Base-by-base conservation (phyloP, 2,888 invertebrate species). In the Sisyra terminalis region DNA sequence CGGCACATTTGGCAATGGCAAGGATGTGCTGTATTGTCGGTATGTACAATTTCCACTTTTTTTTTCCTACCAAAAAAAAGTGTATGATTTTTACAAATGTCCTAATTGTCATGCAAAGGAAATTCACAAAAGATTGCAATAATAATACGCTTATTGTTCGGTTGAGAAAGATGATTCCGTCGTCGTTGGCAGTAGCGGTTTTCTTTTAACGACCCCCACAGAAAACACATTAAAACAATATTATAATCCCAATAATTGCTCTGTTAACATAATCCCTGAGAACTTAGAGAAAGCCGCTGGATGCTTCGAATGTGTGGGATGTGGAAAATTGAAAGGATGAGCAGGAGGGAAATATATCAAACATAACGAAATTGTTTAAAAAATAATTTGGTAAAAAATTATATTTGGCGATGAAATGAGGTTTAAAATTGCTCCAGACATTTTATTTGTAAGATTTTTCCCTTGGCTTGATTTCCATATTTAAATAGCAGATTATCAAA, bases 1-100 rank as follows among this genome's bases (percentile, higher is more conserved):
- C 10, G 74, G 75, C 1, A 69, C 72, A 43, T 79, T 76, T 55
- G 73, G 78, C 48, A 74, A 74, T 31, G 80, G 81, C 47, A 78
- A 72, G 51, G 69, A 74, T 43, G 65, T 68, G 34, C 71, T 84
- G 6, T 64, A 75, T 15, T 83, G 83, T 75, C 73, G 75, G 83
- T 84, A 61, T 72, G 75, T 68, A 37, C 3, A 14, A 13, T 6
- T 32, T 32, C 6, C 8, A 6, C n/a, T 32, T 32, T 32, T 32
- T 32, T 5, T 32, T 9, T 6, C 9, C 4, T 3, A 13, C 5
- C 3, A n/a, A 14, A 32, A 13, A 32, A 14, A 32, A 32, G 32
- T 32, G 30, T 8, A 8, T 29, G 11, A 32, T 32, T 32, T 32
- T 32, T 32, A 37, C 37, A 37, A 37, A 37, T 17, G 37, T 37